Percentiles rank a stretch among this genome's conserved stretches.
Evolutionary conservation across 2,888 invertebrate genomes (phyloP).

Genomic region (Lasioglossum lativentre): DNA sequence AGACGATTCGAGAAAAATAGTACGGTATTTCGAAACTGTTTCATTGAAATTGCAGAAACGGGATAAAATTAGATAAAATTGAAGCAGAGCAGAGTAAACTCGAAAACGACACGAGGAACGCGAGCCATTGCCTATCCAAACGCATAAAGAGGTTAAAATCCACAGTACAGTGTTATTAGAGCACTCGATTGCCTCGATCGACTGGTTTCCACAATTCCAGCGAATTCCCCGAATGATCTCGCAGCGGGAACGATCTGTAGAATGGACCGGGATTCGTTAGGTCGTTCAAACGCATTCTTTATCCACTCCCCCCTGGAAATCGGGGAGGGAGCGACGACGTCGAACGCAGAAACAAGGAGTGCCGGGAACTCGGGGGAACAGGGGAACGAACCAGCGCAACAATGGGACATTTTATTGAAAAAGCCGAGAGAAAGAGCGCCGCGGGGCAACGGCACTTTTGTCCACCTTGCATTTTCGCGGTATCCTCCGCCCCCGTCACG

Average conservation of each 20-base stretch:
- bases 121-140: not conserved
- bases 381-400: constrained; percentile 22
- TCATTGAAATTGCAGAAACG: not conserved
- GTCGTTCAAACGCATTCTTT: not conserved
- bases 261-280: not conserved
- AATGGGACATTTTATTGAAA: constrained; percentile 53
- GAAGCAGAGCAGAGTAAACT: not conserved
- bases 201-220: not conserved
- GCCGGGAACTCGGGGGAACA: not conserved
- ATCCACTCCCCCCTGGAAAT: not conserved
- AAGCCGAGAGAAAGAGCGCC: constrained; percentile 39
- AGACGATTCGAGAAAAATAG: too few species aligned
- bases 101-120: not conserved
- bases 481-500: not conserved
- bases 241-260: not conserved
- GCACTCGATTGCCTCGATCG: constrained; percentile 2
- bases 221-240: constrained; percentile 1
- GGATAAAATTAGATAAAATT: too few species aligned
- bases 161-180: not conserved
- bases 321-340: not conserved
- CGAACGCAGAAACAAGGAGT: not conserved
- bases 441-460: constrained; percentile 57
- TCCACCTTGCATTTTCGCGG: constrained; percentile 54
- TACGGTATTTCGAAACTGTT: too few species aligned
- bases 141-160: constrained; percentile 6